Base-by-base conservation (phyloP, 2,888 invertebrate genomes). In the Drosophila testacea region DNA sequence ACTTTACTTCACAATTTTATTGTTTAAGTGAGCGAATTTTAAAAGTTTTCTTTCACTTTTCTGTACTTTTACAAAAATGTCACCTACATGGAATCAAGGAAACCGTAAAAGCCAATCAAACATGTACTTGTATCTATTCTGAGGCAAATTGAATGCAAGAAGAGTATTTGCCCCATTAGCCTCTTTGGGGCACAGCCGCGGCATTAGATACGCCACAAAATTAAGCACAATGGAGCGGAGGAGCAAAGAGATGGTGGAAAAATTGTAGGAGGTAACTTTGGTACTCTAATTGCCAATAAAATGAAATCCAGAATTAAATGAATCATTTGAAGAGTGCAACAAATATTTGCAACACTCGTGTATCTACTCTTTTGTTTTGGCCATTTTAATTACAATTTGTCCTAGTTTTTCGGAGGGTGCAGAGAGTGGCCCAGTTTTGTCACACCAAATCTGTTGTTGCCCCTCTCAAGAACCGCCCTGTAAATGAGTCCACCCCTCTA, bases 381-480 rank as follows among this genome's bases (percentile, higher is more conserved):
- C 48, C 68, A 57, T 69, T 71, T 84, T 73, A 68, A 81, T 84
- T 78, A 67, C 70, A 83, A 75, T 66, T 60, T 81, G 81, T 22
- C 82, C 81, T 55, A 78, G 70, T 81, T 81, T 48, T 16, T 11
- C 32, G 6, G 27, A 11, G 22, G 42, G n/a, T 0, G 10, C 34
- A 56, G n/a, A 56, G 34, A 56, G 56, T 34, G 50, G 36, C 50
- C 50, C 36, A 50, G 50, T 39, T 44, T 30, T 42, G 38, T 54
- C 34, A 36, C 6, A 34, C 50, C 30, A 7, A 50, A 50, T 44
- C 44, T 44, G 27, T 11, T 28, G 44, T 28, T 22, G 1, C 11
- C 28, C 42, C 42, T 4, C 42, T 10, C 4, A 10, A 10, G 22
- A 32, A 42, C 42, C 10, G 11, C n/a, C 6, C 27, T 6, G 27